Evolutionary conservation across 2,113 vertebrate genomes (phyloP).

Genomic region (Crotophaga sulcirostris): DNA sequence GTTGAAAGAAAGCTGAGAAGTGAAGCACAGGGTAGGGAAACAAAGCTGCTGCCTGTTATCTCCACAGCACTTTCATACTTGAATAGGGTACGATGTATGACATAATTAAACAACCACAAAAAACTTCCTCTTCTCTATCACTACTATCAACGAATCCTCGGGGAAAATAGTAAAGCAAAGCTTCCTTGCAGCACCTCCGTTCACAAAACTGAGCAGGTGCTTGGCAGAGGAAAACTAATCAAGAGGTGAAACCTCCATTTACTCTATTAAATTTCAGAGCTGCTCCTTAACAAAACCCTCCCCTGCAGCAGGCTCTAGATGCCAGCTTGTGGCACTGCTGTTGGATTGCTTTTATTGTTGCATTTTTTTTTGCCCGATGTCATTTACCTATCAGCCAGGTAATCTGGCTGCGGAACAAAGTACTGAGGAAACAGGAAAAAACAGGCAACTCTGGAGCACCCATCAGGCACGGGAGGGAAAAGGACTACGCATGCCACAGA

Average conservation of each 20-base stretch:
- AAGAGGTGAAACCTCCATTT: conserved; percentile 18
- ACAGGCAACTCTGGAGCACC: background rate
- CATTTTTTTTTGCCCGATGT: background rate
- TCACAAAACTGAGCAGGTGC: background rate
- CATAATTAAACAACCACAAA: conserved; percentile 25
- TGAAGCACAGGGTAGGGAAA: background rate
- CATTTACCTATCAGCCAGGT: background rate
- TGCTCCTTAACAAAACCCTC: background rate
- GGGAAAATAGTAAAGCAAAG: background rate
- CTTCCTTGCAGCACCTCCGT: background rate
- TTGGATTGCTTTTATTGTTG: background rate
- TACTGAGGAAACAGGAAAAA: background rate
- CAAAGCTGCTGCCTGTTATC: conserved; percentile 13
- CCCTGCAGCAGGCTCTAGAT: background rate
- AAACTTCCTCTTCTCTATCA: conserved; percentile 13
- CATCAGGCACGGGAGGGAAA: background rate
- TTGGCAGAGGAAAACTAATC: background rate
- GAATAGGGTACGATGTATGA: background rate
- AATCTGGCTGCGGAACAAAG: background rate
- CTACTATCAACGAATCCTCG: background rate
- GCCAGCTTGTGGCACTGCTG: background rate
- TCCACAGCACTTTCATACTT: background rate
- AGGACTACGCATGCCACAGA: rapidly evolving
- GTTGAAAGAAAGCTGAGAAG: conserved; percentile 40
- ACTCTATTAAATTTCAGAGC: background rate